Evolutionary conservation across 2,888 invertebrate species (phyloP).

Genomic region (Scaptomyza polygonia): DNA sequence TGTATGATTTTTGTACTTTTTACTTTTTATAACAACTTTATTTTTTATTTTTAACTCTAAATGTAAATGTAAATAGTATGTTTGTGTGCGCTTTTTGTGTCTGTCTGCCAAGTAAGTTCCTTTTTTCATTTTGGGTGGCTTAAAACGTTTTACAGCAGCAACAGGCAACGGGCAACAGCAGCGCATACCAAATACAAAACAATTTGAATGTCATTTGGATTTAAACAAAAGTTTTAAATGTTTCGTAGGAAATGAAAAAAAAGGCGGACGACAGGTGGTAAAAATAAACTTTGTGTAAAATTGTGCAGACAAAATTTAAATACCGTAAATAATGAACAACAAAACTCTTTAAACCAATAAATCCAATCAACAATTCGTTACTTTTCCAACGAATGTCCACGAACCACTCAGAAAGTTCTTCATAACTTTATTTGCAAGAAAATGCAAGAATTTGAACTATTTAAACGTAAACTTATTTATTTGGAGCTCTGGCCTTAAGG

Average conservation of each 20-base stretch:
- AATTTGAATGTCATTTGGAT: slow-evolving; percentile 55
- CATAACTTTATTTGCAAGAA: no score
- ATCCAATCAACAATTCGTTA: not conserved
- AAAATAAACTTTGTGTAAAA: not conserved
- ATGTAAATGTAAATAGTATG: not conserved
- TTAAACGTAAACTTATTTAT: no score
- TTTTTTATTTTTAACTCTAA: slow-evolving; percentile 34
- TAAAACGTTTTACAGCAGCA: slow-evolving; percentile 34
- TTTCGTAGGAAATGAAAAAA: not conserved
- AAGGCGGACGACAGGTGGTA: not conserved
- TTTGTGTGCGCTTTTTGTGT: slow-evolving; percentile 22
- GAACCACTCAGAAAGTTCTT: no score
- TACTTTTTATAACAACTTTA: slow-evolving; percentile 59
- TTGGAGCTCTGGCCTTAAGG: no score
- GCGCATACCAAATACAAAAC: slow-evolving; percentile 36
- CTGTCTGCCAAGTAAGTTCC: slow-evolving; percentile 41
- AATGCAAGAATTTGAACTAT: no score
- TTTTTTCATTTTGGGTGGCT: slow-evolving; percentile 53
- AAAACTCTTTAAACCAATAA: not conserved
- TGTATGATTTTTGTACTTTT: slow-evolving; percentile 36
- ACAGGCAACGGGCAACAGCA: slow-evolving; percentile 23
- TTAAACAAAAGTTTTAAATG: slow-evolving; percentile 3
- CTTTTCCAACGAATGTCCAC: no score
- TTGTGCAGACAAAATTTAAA: not conserved
- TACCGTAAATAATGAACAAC: not conserved